Conservation (phyloP, 2,888 invertebrate species). For the Drosophila recens region DNA sequence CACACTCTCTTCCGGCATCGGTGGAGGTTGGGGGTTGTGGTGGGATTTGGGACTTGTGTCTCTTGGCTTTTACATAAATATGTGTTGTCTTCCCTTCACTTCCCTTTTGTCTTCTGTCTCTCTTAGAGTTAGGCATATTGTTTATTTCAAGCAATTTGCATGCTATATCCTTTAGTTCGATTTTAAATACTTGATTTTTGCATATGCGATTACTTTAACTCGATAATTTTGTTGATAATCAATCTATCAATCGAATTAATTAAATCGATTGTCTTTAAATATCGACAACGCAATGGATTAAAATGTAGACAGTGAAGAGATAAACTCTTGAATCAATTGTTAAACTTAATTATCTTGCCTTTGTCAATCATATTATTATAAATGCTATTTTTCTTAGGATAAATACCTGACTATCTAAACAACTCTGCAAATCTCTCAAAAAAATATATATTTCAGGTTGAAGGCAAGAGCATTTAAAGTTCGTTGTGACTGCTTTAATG, state of each 20-base stretch:
- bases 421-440: neutral
- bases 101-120: neutral
- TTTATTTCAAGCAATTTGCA: neutral
- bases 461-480: constrained; percentile 22
- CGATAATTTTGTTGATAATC: no score
- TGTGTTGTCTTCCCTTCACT: neutral
- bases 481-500: constrained; percentile 11
- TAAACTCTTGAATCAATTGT: no score
- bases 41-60: neutral
- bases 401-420: neutral
- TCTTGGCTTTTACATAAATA: constrained; percentile 3
- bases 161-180: neutral
- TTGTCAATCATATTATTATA: neutral
- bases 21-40: no score
- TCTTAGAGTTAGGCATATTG: neutral
- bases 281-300: no score
- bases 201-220: no score
- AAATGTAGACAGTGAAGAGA: no score
- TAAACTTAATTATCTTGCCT: no score
- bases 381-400: neutral
- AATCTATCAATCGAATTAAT: no score
- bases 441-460: neutral
- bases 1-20: constrained; percentile 15
- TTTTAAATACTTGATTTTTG: neutral
- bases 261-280: no score